A percentile compares a stretch with the other conserved stretches of the same genome.
Conservation (phyloP, 2,888 invertebrate genomes). For the Agrotis puta region DNA sequence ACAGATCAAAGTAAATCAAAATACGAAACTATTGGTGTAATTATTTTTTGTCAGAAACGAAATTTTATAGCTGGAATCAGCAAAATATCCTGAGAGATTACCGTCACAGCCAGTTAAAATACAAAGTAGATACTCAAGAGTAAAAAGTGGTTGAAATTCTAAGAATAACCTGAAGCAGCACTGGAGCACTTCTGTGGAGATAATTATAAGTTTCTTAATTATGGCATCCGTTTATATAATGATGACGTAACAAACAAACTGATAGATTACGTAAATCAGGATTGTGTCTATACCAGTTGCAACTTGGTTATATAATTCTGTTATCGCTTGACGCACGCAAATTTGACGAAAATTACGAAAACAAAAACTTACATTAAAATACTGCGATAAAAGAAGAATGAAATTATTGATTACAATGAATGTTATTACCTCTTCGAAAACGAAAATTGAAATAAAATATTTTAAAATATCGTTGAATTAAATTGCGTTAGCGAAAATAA, state of each 20-base stretch:
- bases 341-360: neutral
- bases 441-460: neutral
- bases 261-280: constrained; percentile 3
- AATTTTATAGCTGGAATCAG: neutral
- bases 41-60: neutral
- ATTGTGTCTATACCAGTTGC: neutral
- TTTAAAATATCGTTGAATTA: neutral
- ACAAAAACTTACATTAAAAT: neutral
- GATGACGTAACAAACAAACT: neutral
- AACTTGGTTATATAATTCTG: neutral
- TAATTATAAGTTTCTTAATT: neutral
- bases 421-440: neutral
- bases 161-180: neutral
- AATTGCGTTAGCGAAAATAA: constrained; percentile 3
- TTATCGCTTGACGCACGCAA: neutral
- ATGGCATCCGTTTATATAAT: neutral
- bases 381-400: too few species aligned
- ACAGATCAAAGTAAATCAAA: neutral
- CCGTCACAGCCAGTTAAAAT: neutral
- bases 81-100: neutral
- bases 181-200: neutral
- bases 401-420: neutral
- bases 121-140: neutral
- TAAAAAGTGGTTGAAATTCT: neutral
- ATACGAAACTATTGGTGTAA: neutral